phyloP scores from a whole-genome alignment of 2,888 invertebrate species.

The Drosophila bunnanda region DNA sequence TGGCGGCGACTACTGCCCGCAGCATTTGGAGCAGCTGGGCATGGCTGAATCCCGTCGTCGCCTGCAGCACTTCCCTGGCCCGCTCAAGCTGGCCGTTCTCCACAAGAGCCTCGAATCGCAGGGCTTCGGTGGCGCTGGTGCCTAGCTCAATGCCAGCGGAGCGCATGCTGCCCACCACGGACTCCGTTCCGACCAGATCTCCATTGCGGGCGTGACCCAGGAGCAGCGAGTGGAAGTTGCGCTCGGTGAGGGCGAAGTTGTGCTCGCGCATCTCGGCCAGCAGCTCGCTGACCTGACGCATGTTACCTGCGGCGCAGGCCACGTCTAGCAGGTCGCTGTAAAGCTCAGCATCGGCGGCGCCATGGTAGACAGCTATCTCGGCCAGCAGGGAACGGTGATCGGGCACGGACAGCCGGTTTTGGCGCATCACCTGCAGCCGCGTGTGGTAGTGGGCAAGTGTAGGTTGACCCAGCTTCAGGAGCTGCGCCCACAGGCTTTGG shows the following conservation, averaged over 20 bases:
- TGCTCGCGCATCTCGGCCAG: constrained; percentile 87
- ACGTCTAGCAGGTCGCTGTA: constrained; percentile 87
- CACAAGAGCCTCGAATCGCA: constrained; percentile 86
- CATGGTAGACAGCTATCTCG: constrained; percentile 84
- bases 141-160: constrained; percentile 86
- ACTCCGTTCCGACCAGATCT: constrained; percentile 85
- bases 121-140: constrained; percentile 86
- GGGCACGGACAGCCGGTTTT: constrained; percentile 86
- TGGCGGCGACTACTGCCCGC: constrained; percentile 32
- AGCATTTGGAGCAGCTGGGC: constrained; percentile 75
- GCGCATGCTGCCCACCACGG: constrained; percentile 87
- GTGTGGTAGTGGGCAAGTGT: constrained; percentile 85
- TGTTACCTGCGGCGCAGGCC: constrained; percentile 86
- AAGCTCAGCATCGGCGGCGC: constrained; percentile 82
- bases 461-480: constrained; percentile 82
- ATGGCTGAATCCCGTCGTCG: constrained; percentile 56
- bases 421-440: constrained; percentile 86
- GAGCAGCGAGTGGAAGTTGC: constrained; percentile 87
- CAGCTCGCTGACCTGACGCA: constrained; percentile 86
- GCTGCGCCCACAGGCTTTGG: constrained; percentile 86
- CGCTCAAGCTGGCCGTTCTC: constrained; percentile 84
- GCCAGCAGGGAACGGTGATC: constrained; percentile 69
- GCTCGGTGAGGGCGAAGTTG: constrained; percentile 86
- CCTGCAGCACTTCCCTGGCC: constrained; percentile 65
- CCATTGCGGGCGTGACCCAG: constrained; percentile 85